Evolutionary conservation across 1,140 invertebrate species (phyloP).

Genomic region (Ceratina calcarata): DNA sequence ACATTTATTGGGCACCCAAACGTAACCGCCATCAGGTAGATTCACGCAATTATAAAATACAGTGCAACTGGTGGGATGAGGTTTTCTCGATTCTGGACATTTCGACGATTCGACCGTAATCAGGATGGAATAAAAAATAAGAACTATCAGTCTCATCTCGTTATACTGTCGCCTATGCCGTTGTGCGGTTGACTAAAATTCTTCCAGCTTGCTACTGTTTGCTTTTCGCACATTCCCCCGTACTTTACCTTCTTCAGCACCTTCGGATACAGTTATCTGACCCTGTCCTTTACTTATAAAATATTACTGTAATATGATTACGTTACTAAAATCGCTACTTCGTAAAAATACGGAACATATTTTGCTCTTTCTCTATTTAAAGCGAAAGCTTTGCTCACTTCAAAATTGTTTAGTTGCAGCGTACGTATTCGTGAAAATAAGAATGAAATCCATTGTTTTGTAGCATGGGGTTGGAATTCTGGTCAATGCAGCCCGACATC

Average conservation of each 20-base stretch:
- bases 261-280: slow-evolving; percentile 68
- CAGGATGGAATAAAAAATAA: slow-evolving; percentile 52
- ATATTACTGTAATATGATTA: not conserved
- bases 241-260: slow-evolving; percentile 57
- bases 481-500: slow-evolving; percentile 83
- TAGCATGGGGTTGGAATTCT: slow-evolving; percentile 83
- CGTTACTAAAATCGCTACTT: not conserved
- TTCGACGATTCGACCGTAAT: slow-evolving; percentile 51
- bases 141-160: slow-evolving; percentile 51
- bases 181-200: slow-evolving; percentile 24
- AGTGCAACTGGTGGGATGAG: slow-evolving; percentile 79
- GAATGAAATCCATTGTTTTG: slow-evolving; percentile 33
- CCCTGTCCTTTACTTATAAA: slow-evolving; percentile 12
- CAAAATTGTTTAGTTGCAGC: too few species aligned
- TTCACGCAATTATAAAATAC: slow-evolving; percentile 81
- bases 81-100: slow-evolving; percentile 79
- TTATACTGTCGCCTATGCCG: slow-evolving; percentile 33
- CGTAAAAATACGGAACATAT: not conserved
- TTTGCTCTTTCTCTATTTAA: not conserved
- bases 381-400: not conserved
- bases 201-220: slow-evolving; percentile 55
- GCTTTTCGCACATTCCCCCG: slow-evolving; percentile 64
- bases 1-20: slow-evolving; percentile 80
- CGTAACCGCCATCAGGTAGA: slow-evolving; percentile 75
- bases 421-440: too few species aligned